Evolutionary conservation across 2,888 invertebrate species (phyloP).

Genomic region (Saturnia japonica): DNA sequence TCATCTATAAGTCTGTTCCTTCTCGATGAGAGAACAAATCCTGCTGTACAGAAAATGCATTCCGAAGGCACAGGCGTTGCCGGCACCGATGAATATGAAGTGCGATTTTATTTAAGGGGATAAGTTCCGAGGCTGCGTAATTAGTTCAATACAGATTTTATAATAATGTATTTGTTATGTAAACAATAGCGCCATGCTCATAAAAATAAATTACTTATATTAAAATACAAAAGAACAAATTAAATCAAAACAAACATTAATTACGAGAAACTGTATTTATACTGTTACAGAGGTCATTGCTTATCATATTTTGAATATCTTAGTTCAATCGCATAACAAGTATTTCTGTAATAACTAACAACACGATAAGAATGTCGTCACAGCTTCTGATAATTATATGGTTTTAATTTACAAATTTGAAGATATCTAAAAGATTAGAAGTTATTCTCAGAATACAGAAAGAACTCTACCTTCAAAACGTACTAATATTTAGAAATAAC

Average conservation of each 20-base stretch:
- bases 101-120: too few relatives aligned
- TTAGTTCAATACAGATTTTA: too few relatives aligned
- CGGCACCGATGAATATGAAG: too few relatives aligned
- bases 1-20: too few relatives aligned
- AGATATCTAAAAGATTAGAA: neutral
- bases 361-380: neutral
- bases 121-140: too few relatives aligned
- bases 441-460: neutral
- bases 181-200: too few relatives aligned
- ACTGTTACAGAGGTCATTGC: neutral
- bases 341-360: neutral
- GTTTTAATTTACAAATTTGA: neutral
- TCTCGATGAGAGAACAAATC: too few relatives aligned
- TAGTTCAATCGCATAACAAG: neutral
- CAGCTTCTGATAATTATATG: neutral
- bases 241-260: constrained; percentile 5
- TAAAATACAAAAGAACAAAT: neutral
- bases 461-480: too few relatives aligned
- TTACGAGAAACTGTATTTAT: neutral
- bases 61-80: too few relatives aligned
- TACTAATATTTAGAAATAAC: neutral
- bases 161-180: too few relatives aligned
- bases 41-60: too few relatives aligned
- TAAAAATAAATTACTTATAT: neutral
- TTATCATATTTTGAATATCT: constrained; percentile 6